Percentiles rank a stretch among this genome's conserved stretches.
These are phyloP conservation scores for Neotragus pygmaeus DNA, from an alignment of 2,113 vertebrate genomes.

Conservation along the genomic window DNA sequence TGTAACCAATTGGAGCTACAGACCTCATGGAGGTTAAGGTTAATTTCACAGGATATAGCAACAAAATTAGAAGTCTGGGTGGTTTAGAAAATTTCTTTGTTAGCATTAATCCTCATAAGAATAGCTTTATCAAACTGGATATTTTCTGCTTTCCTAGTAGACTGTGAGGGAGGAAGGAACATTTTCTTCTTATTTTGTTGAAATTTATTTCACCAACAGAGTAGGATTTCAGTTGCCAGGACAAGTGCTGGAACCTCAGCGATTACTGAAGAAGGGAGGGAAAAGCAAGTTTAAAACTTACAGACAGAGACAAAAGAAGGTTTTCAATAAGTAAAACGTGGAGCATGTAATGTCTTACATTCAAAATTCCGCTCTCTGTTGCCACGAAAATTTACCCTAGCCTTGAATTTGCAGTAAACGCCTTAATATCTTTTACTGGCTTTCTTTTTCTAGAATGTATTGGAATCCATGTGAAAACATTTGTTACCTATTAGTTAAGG, in stretches of 20 bases:
- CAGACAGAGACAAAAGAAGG: neutral
- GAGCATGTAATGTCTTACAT: neutral
- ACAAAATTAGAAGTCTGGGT: neutral
- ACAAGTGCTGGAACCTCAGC: neutral
- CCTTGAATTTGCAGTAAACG: neutral
- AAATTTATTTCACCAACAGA: neutral
- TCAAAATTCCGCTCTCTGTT: neutral
- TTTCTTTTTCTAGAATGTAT: neutral
- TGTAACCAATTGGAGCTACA: neutral
- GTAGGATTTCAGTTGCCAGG: neutral
- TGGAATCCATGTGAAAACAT: neutral
- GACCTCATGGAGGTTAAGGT: neutral
- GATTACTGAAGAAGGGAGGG: neutral
- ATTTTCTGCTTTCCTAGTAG: neutral
- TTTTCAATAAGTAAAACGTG: neutral
- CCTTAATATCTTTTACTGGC: neutral
- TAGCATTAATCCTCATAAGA: neutral
- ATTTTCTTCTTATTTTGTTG: neutral
- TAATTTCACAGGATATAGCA: neutral
- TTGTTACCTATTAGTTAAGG: neutral
- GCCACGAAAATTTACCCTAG: neutral
- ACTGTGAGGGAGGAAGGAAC: neutral
- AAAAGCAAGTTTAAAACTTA: constrained; percentile 5
- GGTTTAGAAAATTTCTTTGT: neutral
- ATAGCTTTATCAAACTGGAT: neutral